Percentiles rank a stretch among this genome's conserved stretches.
These are phyloP conservation scores for Sympetrum striolatum DNA, from an alignment of 2,888 invertebrate genomes.

Conservation along the genomic window DNA sequence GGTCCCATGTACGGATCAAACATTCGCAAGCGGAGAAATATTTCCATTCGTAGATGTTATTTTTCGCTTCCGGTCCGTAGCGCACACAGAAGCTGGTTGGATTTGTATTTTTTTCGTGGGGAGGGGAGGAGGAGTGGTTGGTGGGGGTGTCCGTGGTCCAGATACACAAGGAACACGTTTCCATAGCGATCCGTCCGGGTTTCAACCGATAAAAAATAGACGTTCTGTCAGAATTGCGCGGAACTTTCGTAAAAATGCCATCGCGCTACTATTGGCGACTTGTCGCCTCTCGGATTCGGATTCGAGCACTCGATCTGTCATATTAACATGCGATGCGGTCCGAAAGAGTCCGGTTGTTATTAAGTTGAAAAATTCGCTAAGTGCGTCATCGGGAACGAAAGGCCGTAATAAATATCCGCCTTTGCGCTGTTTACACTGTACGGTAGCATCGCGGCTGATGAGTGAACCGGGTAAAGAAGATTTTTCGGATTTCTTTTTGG, in stretches of 20 bases:
- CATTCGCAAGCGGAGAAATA: conserved; percentile 2
- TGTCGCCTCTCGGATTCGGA: not conserved
- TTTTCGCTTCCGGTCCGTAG: not conserved
- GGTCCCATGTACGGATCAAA: not conserved
- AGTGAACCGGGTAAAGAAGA: too few relatives aligned
- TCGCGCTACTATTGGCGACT: not conserved
- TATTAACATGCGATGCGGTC: too few relatives aligned
- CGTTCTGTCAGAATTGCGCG: not conserved
- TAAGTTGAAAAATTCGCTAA: too few relatives aligned
- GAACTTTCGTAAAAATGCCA: not conserved
- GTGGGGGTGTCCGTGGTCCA: not conserved
- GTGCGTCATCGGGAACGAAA: too few relatives aligned
- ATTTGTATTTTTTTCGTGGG: not conserved
- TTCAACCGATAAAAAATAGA: not conserved
- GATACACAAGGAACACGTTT: not conserved
- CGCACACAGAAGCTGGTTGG: not conserved
- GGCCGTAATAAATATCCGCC: too few relatives aligned
- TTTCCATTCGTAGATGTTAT: not conserved
- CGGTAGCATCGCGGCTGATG: too few relatives aligned
- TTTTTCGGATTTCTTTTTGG: too few relatives aligned
- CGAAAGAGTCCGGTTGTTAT: too few relatives aligned
- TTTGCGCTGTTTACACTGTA: too few relatives aligned
- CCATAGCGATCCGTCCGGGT: not conserved
- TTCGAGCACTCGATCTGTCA: too few relatives aligned
- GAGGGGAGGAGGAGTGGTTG: not conserved